Base-by-base conservation (phyloP, 2,797 vertebrate genomes). In the Bradypodion pumilum region DNA sequence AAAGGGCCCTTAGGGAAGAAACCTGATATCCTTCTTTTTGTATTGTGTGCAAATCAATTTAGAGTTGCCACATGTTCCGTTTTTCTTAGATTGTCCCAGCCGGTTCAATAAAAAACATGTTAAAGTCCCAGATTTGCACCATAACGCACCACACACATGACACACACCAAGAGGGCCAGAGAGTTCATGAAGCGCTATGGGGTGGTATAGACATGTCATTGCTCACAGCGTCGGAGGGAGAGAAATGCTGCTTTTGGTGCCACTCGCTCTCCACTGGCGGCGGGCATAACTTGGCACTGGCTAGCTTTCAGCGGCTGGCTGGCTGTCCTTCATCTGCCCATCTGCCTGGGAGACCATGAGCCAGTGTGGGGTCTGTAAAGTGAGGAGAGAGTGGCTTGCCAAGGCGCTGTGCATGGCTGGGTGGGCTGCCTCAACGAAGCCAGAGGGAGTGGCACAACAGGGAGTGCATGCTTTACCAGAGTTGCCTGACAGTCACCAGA, bases 251-350 rank as follows among this genome's bases (percentile, higher is more conserved):
- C 63, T 40, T 69, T 49, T 63, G 80, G 80, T 88, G 85, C 90
- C 86, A 83, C 90, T 92, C 94, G 95, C 95, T 95, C 95, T 92
- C 95, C 95, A 76, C 87, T 87, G 49, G 88, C 86, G 91, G 91
- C 93, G 92, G 92, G 93, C 92, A 92, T 92, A 92, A 92, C 92
- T 92, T 83, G 86, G 62, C 81, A 70, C 37, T 37, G 37, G 80
- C 90, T 92, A 79, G 90, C 90, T 93, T 88, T 85, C 92, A 94
- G 62, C 73, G 46, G 84, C 84, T n/a, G 29, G 76, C 76, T 52
- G 23, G 81, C 68, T n/a, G n/a, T 83, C 92, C 35, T 56, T 46
- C 29, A 42, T 92, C 93, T 52, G 93, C 92, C 94, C 60, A 94
- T 87, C 92, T 87, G 93, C 92, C 88, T 91, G 82, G 52, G 19